Evolutionary conservation across 1,140 invertebrate genomes (phyloP).

Genomic region (Calephelis virginiensis): DNA sequence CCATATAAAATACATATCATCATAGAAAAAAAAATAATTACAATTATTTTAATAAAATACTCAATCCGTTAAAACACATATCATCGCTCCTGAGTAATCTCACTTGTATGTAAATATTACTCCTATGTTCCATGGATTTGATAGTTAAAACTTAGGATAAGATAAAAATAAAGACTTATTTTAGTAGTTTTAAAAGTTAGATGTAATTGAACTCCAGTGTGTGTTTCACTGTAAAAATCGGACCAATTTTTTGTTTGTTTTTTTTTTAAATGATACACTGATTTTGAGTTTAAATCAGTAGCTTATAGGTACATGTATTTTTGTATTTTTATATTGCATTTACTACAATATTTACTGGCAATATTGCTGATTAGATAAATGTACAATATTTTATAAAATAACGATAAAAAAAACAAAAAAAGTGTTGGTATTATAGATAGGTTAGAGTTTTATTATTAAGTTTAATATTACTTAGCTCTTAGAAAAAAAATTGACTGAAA

Average conservation of each 20-base stretch:
- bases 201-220: slow-evolving; percentile 19
- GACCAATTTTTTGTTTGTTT: slow-evolving; percentile 16
- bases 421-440: slow-evolving; percentile 10
- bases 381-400: slow-evolving; percentile 13
- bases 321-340: slow-evolving; percentile 21
- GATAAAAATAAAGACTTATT: slow-evolving; percentile 72
- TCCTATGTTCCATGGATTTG: slow-evolving; percentile 55
- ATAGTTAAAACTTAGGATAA: slow-evolving; percentile 50
- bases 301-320: neutral
- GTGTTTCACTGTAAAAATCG: neutral
- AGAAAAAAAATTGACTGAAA: slow-evolving; percentile 7
- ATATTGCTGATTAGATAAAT: slow-evolving; percentile 11
- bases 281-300: neutral
- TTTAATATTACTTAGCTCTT: slow-evolving; percentile 12
- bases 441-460: neutral
- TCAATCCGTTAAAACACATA: slow-evolving; percentile 18
- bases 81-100: slow-evolving; percentile 19
- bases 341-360: slow-evolving; percentile 16
- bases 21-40: slow-evolving; percentile 36
- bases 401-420: slow-evolving; percentile 18
- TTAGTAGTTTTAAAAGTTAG: slow-evolving; percentile 29
- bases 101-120: slow-evolving; percentile 8
- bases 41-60: neutral
- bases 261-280: neutral
- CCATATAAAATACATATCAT: slow-evolving; percentile 69